Evolutionary conservation across 2,797 vertebrate genomes (phyloP).

Genomic region (Esox lucius): DNA sequence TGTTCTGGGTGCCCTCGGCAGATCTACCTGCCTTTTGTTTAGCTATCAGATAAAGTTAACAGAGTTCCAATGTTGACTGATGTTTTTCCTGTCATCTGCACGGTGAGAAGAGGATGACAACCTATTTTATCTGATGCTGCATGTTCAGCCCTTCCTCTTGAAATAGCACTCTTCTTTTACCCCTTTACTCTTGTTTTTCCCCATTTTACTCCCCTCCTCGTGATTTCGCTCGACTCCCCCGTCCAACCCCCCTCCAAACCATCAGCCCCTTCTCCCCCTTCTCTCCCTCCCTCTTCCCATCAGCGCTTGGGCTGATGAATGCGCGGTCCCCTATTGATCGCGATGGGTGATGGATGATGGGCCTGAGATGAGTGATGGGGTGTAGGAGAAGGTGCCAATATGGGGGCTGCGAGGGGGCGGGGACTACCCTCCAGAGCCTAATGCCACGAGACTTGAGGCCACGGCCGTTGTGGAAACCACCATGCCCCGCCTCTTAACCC

Average conservation of each 20-base stretch:
- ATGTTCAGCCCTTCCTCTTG: conserved; percentile 23
- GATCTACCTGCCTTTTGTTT: not conserved
- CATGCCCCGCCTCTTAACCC: conserved; percentile 45
- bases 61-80: not conserved
- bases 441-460: conserved; percentile 79
- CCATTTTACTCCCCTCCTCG: conserved; percentile 37
- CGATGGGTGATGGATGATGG: conserved; percentile 84
- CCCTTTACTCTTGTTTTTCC: conserved; percentile 31
- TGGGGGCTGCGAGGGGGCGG: conserved; percentile 74
- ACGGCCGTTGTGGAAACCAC: conserved; percentile 52
- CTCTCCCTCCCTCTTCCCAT: conserved; percentile 54
- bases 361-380: conserved; percentile 86
- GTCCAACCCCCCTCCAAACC: conserved; percentile 19
- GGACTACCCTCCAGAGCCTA: conserved; percentile 75
- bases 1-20: not conserved
- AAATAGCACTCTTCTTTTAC: conserved; percentile 29
- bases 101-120: not conserved
- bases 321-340: conserved; percentile 89
- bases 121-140: not conserved
- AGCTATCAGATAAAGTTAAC: not conserved
- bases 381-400: conserved; percentile 83
- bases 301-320: conserved; percentile 78
- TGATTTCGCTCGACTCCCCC: conserved; percentile 17
- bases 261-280: conserved; percentile 28
- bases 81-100: not conserved